phyloP scores from a whole-genome alignment of 2,113 vertebrate species.

The Pagrus major region DNA sequence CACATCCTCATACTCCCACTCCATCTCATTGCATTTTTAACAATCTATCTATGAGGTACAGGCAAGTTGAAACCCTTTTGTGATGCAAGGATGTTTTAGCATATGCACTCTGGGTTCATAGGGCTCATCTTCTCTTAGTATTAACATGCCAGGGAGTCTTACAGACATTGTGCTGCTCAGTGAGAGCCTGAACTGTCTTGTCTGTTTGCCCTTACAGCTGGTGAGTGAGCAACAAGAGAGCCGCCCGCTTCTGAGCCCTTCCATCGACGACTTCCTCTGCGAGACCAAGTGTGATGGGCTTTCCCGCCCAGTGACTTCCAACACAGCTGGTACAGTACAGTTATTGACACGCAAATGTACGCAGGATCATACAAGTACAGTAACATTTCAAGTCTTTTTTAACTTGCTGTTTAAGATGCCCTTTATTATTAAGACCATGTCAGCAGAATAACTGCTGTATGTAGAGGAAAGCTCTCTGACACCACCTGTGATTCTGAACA shows the following conservation, averaged over 20 bases:
- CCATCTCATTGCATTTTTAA: too few relatives aligned
- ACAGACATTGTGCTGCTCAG: background rate
- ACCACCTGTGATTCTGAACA: background rate
- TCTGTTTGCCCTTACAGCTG: slow-evolving; percentile 90
- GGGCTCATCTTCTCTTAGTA: slow-evolving; percentile 1
- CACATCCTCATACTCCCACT: too few relatives aligned
- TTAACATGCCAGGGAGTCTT: background rate
- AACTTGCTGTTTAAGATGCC: background rate
- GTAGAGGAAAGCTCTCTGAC: background rate
- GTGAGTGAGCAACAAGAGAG: slow-evolving; percentile 99
- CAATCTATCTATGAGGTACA: too few relatives aligned
- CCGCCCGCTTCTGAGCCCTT: slow-evolving; percentile 96
- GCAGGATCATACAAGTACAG: too few relatives aligned
- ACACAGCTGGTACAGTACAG: slow-evolving; percentile 88
- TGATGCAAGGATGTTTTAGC: slow-evolving; percentile 1
- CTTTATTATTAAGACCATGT: background rate
- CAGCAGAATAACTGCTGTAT: background rate
- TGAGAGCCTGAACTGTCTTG: slow-evolving; percentile 43
- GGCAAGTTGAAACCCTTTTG: background rate
- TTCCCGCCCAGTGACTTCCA: slow-evolving; percentile 94
- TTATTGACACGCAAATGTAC: background rate
- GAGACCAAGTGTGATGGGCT: slow-evolving; percentile 95
- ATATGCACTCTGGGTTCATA: background rate
- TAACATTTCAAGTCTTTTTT: background rate
- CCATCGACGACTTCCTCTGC: slow-evolving; percentile 98